phyloP scores from a whole-genome alignment of 2,797 vertebrate species.

The Xiphorhynchus erythropygius region DNA sequence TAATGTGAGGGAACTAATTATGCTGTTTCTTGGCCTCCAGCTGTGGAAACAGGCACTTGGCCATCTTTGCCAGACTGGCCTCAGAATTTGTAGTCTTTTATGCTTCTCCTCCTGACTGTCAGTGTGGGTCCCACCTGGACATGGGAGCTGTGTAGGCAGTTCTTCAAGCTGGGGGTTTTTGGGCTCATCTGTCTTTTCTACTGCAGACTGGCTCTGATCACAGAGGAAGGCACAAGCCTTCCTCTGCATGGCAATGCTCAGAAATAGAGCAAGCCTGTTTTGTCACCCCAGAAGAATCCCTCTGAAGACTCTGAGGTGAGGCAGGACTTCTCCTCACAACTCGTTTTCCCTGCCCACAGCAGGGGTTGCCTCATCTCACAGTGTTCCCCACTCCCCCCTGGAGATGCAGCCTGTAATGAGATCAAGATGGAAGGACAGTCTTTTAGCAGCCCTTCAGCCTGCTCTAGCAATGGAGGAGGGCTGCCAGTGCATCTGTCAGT shows the following conservation, averaged over 20 bases:
- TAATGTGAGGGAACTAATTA: neutral
- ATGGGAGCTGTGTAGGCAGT: neutral
- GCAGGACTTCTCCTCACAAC: neutral
- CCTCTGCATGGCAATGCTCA: neutral
- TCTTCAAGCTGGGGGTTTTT: neutral
- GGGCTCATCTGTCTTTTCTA: neutral
- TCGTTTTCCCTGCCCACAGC: neutral
- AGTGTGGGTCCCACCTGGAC: neutral
- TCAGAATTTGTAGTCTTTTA: neutral
- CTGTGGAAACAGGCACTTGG: neutral
- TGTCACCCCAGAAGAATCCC: neutral
- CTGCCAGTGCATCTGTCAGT: neutral
- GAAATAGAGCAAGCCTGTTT: neutral
- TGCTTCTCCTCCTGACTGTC: neutral
- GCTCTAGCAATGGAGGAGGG: neutral
- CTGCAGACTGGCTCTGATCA: neutral
- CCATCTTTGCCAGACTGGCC: neutral
- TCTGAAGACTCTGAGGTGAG: neutral
- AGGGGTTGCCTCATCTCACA: neutral
- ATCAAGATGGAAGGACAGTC: conserved; percentile 8
- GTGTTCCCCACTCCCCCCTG: neutral
- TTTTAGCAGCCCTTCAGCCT: neutral
- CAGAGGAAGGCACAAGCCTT: neutral
- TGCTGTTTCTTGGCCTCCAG: neutral
- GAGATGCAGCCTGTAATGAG: neutral